Evolutionary conservation across 2,113 vertebrate species (phyloP).

Genomic region (Hirundichthys speculiger): DNA sequence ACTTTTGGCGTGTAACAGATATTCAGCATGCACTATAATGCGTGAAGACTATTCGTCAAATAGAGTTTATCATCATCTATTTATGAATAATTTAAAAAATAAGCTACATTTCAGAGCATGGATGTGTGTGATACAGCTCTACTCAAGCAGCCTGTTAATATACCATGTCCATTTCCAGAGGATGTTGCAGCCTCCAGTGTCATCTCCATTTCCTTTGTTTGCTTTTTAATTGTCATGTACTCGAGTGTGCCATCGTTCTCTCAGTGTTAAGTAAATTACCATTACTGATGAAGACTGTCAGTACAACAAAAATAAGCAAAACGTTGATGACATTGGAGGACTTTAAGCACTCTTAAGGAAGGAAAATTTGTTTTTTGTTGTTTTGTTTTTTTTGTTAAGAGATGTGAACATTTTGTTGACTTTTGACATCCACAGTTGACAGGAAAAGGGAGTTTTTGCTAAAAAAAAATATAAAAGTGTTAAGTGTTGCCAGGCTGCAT

Average conservation of each 20-base stretch:
- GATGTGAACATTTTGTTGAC: slow-evolving; percentile 50
- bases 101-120: neutral
- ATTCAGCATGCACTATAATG: no score
- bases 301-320: slow-evolving; percentile 53
- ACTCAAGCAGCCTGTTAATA: slow-evolving; percentile 33
- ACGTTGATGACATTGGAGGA: slow-evolving; percentile 46
- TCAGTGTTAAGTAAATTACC: slow-evolving; percentile 60
- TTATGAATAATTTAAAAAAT: no score
- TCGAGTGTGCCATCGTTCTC: slow-evolving; percentile 52
- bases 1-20: no score
- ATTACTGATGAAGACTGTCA: slow-evolving; percentile 67
- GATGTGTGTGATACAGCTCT: slow-evolving; percentile 18
- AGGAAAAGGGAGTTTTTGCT: slow-evolving; percentile 18
- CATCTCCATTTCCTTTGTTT: slow-evolving; percentile 46
- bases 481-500: slow-evolving; percentile 27
- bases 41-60: no score
- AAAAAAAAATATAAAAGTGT: slow-evolving; percentile 50
- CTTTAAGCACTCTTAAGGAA: slow-evolving; percentile 30
- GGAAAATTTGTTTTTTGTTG: no score
- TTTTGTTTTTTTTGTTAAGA: slow-evolving; percentile 40
- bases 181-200: slow-evolving; percentile 29
- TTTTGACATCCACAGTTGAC: slow-evolving; percentile 54
- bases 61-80: no score
- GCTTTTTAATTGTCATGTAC: slow-evolving; percentile 60
- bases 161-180: slow-evolving; percentile 41